phyloP scores from a whole-genome alignment of 2,113 vertebrate genomes.

The Gymnocephalus cernua region DNA sequence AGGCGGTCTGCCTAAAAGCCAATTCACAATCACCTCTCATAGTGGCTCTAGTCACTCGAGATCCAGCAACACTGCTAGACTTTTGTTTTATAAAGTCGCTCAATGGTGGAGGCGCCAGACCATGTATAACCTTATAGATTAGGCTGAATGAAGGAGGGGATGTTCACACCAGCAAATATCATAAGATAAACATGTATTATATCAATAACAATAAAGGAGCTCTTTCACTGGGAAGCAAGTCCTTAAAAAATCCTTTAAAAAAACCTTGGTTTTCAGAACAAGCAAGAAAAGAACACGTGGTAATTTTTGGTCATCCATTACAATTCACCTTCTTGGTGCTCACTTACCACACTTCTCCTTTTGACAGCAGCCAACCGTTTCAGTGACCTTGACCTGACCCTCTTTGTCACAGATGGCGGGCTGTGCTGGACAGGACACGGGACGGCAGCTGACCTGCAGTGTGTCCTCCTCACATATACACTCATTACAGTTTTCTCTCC shows the following conservation, averaged over 20 bases:
- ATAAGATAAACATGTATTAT: not conserved
- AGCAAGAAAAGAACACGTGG: not conserved
- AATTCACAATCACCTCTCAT: too few species aligned
- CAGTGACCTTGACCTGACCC: constrained; percentile 57
- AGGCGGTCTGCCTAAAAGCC: too few species aligned
- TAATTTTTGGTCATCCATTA: not conserved
- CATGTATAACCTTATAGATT: too few species aligned
- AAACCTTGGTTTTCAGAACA: not conserved
- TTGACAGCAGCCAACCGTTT: constrained; percentile 58
- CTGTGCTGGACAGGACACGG: constrained; percentile 34
- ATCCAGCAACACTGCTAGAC: too few species aligned
- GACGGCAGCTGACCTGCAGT: constrained; percentile 13
- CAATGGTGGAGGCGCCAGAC: too few species aligned
- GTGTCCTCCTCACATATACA: constrained; percentile 59
- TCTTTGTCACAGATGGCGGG: constrained; percentile 46
- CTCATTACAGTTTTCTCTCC: constrained; percentile 52
- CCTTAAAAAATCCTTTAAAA: too few species aligned
- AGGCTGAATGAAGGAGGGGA: not conserved
- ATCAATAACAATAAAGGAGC: not conserved
- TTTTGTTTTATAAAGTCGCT: too few species aligned
- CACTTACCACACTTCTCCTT: constrained; percentile 64
- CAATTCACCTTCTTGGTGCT: not conserved
- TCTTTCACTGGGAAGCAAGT: not conserved
- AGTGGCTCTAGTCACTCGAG: too few species aligned
- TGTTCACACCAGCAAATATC: not conserved